These are phyloP conservation scores for Thereuonema tuberculata DNA, from an alignment of 1,140 invertebrate genomes.

Conservation along the genomic window DNA sequence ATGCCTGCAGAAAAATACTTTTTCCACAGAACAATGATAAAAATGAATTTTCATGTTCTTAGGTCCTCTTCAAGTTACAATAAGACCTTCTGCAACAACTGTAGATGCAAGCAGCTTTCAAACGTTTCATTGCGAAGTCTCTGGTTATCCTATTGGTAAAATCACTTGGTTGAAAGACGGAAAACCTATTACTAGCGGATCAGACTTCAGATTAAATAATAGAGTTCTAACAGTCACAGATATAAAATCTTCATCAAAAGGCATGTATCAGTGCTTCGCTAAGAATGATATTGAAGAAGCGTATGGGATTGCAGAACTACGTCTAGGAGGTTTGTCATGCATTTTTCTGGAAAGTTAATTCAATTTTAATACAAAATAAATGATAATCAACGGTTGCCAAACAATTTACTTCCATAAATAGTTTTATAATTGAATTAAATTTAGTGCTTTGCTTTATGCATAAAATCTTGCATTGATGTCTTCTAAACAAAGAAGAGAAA, in stretches of 20 bases:
- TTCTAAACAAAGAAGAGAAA: no score
- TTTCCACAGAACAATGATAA: no score
- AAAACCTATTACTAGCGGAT: neutral
- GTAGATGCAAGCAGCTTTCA: neutral
- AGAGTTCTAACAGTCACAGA: constrained; percentile 46
- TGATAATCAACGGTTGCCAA: no score
- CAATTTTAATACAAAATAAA: no score
- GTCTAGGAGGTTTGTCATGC: constrained; percentile 78
- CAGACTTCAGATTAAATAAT: neutral
- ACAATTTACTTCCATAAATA: no score
- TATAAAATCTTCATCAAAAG: constrained; percentile 58
- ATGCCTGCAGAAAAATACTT: no score
- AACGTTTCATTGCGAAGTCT: neutral
- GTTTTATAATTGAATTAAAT: no score
- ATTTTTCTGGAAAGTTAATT: no score
- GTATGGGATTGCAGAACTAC: constrained; percentile 62
- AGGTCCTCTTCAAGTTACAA: neutral
- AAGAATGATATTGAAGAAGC: constrained; percentile 70
- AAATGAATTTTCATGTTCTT: no score
- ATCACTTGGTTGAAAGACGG: neutral
- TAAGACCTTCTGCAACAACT: neutral
- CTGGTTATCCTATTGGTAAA: neutral
- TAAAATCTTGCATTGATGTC: no score
- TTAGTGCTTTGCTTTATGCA: no score
- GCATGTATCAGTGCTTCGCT: constrained; percentile 81